Percentiles rank a stretch among this genome's conserved stretches.
phyloP scores from a whole-genome alignment of 2,797 vertebrate genomes.

The Protosalanx chinensis region DNA sequence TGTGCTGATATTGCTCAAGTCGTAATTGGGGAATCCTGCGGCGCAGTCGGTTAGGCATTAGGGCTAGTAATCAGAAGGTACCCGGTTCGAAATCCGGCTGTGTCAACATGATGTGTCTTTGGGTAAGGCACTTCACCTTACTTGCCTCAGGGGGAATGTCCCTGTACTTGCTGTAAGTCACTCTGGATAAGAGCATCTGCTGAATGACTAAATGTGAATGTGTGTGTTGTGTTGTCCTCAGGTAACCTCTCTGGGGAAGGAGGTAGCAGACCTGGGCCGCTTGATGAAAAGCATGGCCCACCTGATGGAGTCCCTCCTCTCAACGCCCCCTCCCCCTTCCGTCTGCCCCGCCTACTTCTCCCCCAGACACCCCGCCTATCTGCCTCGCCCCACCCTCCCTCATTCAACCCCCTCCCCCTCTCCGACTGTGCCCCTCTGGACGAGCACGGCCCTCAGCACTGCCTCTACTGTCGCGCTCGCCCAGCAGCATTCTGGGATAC shows the following conservation, averaged over 20 bases:
- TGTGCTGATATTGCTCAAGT: too few relatives aligned
- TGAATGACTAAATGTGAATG: background rate
- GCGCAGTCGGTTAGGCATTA: too few relatives aligned
- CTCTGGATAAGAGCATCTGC: too few relatives aligned
- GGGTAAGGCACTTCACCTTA: too few relatives aligned
- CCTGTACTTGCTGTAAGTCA: too few relatives aligned
- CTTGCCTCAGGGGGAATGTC: too few relatives aligned
- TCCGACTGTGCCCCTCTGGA: constrained; percentile 52
- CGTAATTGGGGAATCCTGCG: background rate
- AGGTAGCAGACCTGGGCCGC: constrained; percentile 71
- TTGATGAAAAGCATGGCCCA: constrained; percentile 70
- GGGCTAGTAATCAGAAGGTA: too few relatives aligned
- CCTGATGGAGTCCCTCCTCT: constrained; percentile 69
- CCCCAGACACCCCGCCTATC: constrained; percentile 49
- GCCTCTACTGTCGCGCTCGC: constrained; percentile 42
- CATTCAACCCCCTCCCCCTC: constrained; percentile 43
- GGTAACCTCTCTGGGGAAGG: constrained; percentile 70
- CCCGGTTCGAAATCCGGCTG: too few relatives aligned
- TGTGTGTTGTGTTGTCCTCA: constrained; percentile 40
- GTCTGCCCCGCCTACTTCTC: constrained; percentile 58
- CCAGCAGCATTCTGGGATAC: constrained; percentile 43
- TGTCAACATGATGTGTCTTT: too few relatives aligned
- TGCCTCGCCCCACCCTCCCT: constrained; percentile 37
- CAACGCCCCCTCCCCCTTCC: constrained; percentile 44
- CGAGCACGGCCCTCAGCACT: constrained; percentile 49